Conservation (phyloP, 2,888 invertebrate species). For the Torymus tubicola region DNA sequence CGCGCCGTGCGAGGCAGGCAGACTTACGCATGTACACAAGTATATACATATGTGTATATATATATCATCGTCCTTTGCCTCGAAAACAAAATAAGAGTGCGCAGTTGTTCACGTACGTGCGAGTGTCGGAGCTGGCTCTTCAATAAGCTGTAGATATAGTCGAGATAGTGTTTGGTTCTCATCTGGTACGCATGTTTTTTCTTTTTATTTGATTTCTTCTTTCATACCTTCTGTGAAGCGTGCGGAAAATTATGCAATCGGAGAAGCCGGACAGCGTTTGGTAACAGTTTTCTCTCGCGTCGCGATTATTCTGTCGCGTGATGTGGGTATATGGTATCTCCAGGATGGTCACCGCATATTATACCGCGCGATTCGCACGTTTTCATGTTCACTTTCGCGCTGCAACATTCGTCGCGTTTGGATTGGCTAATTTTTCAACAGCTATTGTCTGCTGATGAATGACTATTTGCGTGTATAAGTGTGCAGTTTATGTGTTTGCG, state of each 20-base stretch:
- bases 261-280: constrained; percentile 10
- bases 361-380: no score
- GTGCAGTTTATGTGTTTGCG: no score
- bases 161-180: background rate
- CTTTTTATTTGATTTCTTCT: constrained; percentile 3
- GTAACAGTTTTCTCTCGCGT: constrained; percentile 9
- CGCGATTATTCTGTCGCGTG: background rate
- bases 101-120: no score
- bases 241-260: constrained; percentile 29
- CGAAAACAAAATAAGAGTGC: constrained; percentile 19
- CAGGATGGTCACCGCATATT: no score
- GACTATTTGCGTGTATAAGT: no score
- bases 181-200: constrained; percentile 8
- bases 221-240: background rate
- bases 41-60: no score
- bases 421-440: no score
- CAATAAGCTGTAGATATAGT: background rate
- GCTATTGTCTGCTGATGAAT: no score
- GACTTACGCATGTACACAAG: no score
- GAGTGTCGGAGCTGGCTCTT: background rate
- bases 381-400: no score
- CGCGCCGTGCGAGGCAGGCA: no score
- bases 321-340: background rate
- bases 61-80: background rate
- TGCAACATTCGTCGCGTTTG: no score